Percentiles rank a stretch among this genome's conserved stretches.
These are phyloP conservation scores for Zeus faber DNA, from an alignment of 2,113 vertebrate genomes.

Conservation along the genomic window DNA sequence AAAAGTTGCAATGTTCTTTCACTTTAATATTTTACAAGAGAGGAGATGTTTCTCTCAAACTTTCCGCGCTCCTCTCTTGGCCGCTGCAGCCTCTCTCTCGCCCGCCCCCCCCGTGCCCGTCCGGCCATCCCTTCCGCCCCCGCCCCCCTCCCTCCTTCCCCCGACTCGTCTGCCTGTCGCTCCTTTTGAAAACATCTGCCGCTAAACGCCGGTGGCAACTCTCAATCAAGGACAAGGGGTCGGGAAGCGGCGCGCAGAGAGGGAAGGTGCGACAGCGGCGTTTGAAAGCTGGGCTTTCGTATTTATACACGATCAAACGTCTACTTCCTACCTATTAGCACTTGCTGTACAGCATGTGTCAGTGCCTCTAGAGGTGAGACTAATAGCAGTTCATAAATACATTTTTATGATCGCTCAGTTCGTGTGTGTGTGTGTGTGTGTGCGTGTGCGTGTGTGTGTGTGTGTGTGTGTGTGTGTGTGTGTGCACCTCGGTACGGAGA, in stretches of 20 bases:
- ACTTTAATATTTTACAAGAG: conserved; percentile 72
- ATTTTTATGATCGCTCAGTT: not conserved
- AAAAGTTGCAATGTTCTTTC: conserved; percentile 58
- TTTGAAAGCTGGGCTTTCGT: not conserved
- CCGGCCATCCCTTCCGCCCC: conserved; percentile 5
- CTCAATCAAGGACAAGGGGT: not conserved
- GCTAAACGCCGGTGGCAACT: not conserved
- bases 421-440: conserved; percentile 1
- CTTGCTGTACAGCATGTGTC: not conserved
- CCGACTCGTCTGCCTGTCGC: conserved; percentile 12
- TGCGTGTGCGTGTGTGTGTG: not conserved
- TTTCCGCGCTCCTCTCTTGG: conserved; percentile 51
- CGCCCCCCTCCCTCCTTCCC: conserved; percentile 7
- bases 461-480: not conserved
- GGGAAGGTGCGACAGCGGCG: not conserved
- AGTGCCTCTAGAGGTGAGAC: not conserved
- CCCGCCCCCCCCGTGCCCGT: conserved; percentile 16
- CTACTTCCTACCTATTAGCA: not conserved
- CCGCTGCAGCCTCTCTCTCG: conserved; percentile 24
- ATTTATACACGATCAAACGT: not conserved
- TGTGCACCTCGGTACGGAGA: too few species aligned
- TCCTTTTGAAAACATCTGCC: not conserved
- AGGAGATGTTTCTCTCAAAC: conserved; percentile 60
- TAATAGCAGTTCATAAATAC: conserved; percentile 1
- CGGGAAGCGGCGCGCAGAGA: not conserved